Percentiles rank a stretch among this genome's conserved stretches.
These are phyloP conservation scores for Aphidius gifuensis DNA, from an alignment of 1,140 invertebrate genomes.

Conservation along the genomic window DNA sequence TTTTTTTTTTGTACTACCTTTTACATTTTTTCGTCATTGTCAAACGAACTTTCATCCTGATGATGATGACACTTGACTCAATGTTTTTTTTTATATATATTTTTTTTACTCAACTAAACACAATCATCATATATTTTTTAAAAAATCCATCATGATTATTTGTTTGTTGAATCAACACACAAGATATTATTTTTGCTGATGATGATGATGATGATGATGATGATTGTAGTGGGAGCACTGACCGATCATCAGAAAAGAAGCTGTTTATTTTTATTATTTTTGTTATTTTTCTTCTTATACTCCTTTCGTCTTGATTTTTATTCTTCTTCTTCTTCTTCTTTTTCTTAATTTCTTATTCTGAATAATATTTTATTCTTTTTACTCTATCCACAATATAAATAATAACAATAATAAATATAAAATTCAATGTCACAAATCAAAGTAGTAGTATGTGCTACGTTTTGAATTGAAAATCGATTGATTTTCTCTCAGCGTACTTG, in stretches of 20 bases:
- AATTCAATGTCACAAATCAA: no score
- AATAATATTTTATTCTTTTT: neutral
- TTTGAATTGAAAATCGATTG: neutral
- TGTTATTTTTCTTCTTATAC: conserved; percentile 42
- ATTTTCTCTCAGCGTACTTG: neutral
- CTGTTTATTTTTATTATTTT: conserved; percentile 41
- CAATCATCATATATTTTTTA: no score
- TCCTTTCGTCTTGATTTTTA: conserved; percentile 7
- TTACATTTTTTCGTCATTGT: conserved; percentile 46
- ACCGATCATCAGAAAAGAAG: conserved; percentile 48
- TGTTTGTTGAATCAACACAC: no score
- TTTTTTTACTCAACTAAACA: no score
- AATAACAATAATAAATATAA: no score
- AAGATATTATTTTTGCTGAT: neutral
- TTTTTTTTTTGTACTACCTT: conserved; percentile 38
- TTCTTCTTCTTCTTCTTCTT: conserved; percentile 7
- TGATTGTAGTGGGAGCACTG: conserved; percentile 40
- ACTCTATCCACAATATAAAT: neutral
- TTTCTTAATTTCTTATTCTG: neutral
- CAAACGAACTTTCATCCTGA: conserved; percentile 28
- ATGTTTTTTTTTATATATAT: neutral
- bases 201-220: neutral
- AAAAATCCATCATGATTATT: no score
- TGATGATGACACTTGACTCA: neutral
- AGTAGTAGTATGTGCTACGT: neutral